These are phyloP conservation scores for Columba livia DNA, from an alignment of 2,113 vertebrate genomes.

Conservation along the genomic window DNA sequence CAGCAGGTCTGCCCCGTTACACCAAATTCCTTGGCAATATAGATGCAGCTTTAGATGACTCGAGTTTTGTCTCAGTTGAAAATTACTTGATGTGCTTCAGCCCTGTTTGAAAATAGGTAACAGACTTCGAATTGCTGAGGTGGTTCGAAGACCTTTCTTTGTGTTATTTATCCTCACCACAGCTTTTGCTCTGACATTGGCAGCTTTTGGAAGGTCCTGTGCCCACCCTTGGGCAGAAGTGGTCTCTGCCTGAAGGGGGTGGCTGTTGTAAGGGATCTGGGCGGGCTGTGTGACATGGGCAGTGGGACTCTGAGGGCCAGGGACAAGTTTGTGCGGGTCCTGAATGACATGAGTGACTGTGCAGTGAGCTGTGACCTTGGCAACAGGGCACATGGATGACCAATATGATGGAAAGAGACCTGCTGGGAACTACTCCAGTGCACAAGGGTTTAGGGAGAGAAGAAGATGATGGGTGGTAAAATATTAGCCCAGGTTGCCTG, in stretches of 20 bases:
- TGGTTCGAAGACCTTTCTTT: neutral
- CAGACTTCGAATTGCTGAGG: neutral
- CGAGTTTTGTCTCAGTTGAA: neutral
- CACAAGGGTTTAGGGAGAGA: fast-evolving
- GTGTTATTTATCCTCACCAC: neutral
- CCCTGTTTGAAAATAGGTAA: neutral
- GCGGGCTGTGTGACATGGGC: neutral
- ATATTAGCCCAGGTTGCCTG: no score
- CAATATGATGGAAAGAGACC: neutral
- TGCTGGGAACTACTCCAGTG: neutral
- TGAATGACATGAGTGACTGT: neutral
- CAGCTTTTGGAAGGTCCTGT: neutral
- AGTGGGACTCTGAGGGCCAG: neutral
- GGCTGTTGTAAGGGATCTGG: neutral
- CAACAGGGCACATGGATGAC: neutral
- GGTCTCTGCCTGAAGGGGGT: neutral
- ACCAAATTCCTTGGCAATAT: neutral
- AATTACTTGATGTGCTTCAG: neutral
- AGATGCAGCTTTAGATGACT: neutral
- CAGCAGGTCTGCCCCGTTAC: neutral
- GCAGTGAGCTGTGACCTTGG: neutral
- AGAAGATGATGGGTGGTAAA: neutral
- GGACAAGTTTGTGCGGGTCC: neutral
- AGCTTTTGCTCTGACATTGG: fast-evolving
- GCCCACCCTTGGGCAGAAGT: neutral